phyloP scores from a whole-genome alignment of 2,888 invertebrate species.

The Drosophila infuscata region DNA sequence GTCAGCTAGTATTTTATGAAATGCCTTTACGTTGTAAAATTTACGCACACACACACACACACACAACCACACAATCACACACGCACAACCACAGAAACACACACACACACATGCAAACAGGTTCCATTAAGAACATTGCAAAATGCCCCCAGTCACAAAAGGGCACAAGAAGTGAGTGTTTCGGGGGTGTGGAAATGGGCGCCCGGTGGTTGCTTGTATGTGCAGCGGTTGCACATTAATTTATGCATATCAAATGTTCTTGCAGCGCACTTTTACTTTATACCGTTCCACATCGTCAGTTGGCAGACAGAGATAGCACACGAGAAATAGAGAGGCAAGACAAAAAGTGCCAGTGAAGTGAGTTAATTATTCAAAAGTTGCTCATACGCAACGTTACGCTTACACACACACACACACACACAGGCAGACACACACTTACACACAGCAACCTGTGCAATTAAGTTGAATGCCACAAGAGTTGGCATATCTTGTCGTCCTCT shows the following conservation, averaged over 20 bases:
- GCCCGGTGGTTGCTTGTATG: constrained; percentile 1
- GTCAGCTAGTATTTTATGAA: constrained; percentile 46
- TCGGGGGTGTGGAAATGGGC: not conserved
- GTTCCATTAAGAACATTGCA: constrained; percentile 58
- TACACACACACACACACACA: not conserved
- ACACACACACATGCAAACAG: constrained; percentile 14
- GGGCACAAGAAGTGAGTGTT: not conserved
- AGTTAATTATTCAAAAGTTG: constrained; percentile 82
- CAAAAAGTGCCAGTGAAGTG: constrained; percentile 64
- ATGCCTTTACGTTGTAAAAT: constrained; percentile 9
- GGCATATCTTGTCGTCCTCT: constrained; percentile 38
- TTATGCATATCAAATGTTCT: constrained; percentile 72
- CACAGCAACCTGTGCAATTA: constrained; percentile 41
- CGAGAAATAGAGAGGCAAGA: constrained; percentile 7
- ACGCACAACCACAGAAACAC: not conserved
- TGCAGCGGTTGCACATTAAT: constrained; percentile 68
- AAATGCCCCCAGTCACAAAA: constrained; percentile 27
- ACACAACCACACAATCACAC: not conserved
- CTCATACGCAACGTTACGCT: constrained; percentile 76
- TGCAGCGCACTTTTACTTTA: constrained; percentile 68
- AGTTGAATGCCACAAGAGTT: constrained; percentile 46
- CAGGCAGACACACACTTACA: not conserved
- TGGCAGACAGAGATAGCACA: constrained; percentile 49
- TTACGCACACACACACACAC: not conserved
- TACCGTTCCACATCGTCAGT: constrained; percentile 70